Evolutionary conservation across 2,113 vertebrate genomes (phyloP), one percentile per base, ranked within the genome.

Genomic region (Candoia aspera): DNA sequence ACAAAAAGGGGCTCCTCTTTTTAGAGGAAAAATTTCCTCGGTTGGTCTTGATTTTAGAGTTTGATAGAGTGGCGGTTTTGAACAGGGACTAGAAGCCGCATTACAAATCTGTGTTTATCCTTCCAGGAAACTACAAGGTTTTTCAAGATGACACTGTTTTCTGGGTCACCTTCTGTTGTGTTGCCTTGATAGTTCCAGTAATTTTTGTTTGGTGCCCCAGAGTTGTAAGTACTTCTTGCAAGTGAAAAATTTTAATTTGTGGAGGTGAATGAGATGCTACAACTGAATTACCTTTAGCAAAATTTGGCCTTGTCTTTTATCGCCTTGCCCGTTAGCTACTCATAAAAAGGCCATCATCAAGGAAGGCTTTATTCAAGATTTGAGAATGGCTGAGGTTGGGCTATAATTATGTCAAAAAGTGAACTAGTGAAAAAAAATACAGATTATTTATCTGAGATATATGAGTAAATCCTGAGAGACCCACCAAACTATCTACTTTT

Each of bases 131-230:
- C 93, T 92, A 99, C 0, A 95, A 95, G 0, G 91, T 98, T 62
- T 99, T 99, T 92, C 97, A 89, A 6, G 98, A 98, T 0, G 97
- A 99, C 23, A 95, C 90, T 2, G 98, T 98, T 19, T 99, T 99
- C 96, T 99, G 99, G 99, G 96, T 99, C 95, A 98, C 98, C 0
- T 99, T 99, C 96, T 96, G 95, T 92, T 98, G 98, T 93, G 94
- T 99, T 60, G 94, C 97, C 90, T 2, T 99, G 91, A 26, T 97
- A 2, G 95, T 99, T 26, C 98, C 98, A 0, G 93, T 98, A 1
- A 86, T 98, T 92, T 99, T 99, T 84, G 91, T 99, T 94, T 97
- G 98, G 59, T 99, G 98, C 96, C 98, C 98, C 12, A 98, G 98
- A 98, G 98, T 98, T 96, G 99, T 99, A 97, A 97, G 91, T 92